phyloP scores from a whole-genome alignment of 2,113 vertebrate species.

The Podarcis cretensis region DNA sequence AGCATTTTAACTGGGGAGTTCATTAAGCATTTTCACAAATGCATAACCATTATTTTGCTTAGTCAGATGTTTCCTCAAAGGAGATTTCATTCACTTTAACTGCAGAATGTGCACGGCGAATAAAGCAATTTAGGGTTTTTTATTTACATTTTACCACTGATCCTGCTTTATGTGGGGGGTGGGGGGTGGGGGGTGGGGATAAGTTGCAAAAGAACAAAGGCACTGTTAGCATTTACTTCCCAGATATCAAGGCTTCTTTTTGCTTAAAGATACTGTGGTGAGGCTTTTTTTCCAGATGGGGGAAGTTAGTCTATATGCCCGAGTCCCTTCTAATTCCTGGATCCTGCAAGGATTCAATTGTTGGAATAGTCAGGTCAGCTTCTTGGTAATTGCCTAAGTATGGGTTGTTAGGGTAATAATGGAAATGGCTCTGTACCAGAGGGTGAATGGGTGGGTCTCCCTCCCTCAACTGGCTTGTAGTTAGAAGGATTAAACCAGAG shows the following conservation, averaged over 20 bases:
- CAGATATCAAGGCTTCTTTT: constrained; percentile 46
- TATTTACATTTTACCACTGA: constrained; percentile 74
- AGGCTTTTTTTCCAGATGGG: too few species aligned
- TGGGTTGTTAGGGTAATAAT: too few species aligned
- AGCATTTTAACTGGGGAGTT: constrained; percentile 73
- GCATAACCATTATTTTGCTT: constrained; percentile 75
- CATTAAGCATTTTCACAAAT: constrained; percentile 77
- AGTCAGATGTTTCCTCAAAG: constrained; percentile 79
- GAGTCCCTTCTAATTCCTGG: too few species aligned
- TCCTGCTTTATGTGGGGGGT: constrained; percentile 64
- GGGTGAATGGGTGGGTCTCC: too few species aligned
- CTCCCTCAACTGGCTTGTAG: too few species aligned
- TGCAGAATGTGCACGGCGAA: constrained; percentile 71
- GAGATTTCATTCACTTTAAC: constrained; percentile 75
- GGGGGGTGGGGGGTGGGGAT: constrained; percentile 33
- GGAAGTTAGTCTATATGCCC: too few species aligned
- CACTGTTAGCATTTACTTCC: constrained; percentile 62
- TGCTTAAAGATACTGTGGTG: constrained; percentile 41
- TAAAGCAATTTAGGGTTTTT: constrained; percentile 72
- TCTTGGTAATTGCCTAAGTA: too few species aligned
- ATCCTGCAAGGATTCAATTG: too few species aligned
- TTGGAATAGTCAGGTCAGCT: too few species aligned
- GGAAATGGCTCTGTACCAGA: too few species aligned
- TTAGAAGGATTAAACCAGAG: too few species aligned
- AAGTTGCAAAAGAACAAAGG: constrained; percentile 52